Percentiles rank a stretch among this genome's conserved stretches.
These are phyloP conservation scores for Epinotia demarniana DNA, from an alignment of 2,888 invertebrate species.

Conservation along the genomic window DNA sequence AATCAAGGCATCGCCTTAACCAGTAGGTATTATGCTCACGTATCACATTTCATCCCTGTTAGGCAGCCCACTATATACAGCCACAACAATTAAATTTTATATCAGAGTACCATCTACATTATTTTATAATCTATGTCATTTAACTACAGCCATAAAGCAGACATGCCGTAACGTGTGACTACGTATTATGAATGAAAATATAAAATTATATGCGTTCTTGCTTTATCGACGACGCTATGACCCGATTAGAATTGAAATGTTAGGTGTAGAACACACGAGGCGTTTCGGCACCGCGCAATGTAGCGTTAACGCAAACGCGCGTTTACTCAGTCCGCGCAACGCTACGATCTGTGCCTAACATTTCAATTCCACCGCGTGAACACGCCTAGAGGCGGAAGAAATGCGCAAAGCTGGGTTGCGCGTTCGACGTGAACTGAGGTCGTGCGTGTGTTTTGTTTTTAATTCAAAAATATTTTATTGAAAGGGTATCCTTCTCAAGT, in stretches of 20 bases:
- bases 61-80: neutral
- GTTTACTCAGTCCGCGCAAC: no score
- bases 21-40: neutral
- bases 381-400: no score
- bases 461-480: no score
- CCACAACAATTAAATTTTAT: neutral
- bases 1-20: no score
- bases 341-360: no score
- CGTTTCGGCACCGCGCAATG: no score
- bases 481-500: no score
- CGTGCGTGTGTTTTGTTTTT: no score
- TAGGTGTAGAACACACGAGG: neutral
- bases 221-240: conserved; percentile 52
- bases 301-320: neutral
- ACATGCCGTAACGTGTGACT: conserved; percentile 52
- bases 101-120: neutral
- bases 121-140: conserved; percentile 44
- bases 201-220: conserved; percentile 58
- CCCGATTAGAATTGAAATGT: conserved; percentile 48
- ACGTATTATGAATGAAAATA: conserved; percentile 65
- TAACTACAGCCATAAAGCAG: conserved; percentile 46
- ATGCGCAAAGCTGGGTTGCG: no score
- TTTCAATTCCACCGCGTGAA: no score
- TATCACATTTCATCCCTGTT: neutral
- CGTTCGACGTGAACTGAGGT: no score